These are phyloP conservation scores for Andricus curvator DNA, from an alignment of 2,888 invertebrate genomes.

Conservation along the genomic window DNA sequence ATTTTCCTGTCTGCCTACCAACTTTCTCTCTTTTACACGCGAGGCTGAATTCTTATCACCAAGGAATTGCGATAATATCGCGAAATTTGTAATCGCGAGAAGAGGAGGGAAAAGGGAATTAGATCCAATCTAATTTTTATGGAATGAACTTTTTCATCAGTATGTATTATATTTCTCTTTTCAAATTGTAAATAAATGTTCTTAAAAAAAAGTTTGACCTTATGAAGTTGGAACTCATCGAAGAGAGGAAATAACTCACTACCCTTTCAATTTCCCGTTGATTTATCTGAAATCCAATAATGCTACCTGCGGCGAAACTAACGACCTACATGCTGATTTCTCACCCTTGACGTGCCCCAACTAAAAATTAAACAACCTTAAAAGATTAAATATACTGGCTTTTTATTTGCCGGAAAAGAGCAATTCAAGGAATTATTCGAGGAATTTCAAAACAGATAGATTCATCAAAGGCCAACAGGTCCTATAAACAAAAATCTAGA, in stretches of 20 bases:
- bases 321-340: slow-evolving; percentile 69
- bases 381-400: not conserved
- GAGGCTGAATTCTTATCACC: slow-evolving; percentile 23
- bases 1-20: slow-evolving; percentile 17
- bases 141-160: not conserved
- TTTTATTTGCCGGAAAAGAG: not conserved
- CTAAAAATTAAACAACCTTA: not conserved
- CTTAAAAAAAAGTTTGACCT: too few species aligned
- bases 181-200: not conserved
- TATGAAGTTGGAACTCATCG: slow-evolving; percentile 14
- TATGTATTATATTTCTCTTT: not conserved
- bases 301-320: slow-evolving; percentile 58
- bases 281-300: slow-evolving; percentile 61
- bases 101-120: not conserved
- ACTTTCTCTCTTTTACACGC: slow-evolving; percentile 9
- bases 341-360: slow-evolving; percentile 57
- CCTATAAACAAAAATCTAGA: not conserved
- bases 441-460: slow-evolving; percentile 9
- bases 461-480: slow-evolving; percentile 4
- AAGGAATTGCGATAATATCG: slow-evolving; percentile 15
- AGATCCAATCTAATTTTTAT: not conserved
- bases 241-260: slow-evolving; percentile 40
- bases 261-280: slow-evolving; percentile 64
- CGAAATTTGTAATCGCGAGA: not conserved
- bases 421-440: not conserved